These are phyloP conservation scores for Mustela erminea DNA, from an alignment of 2,797 vertebrate genomes.

Conservation along the genomic window DNA sequence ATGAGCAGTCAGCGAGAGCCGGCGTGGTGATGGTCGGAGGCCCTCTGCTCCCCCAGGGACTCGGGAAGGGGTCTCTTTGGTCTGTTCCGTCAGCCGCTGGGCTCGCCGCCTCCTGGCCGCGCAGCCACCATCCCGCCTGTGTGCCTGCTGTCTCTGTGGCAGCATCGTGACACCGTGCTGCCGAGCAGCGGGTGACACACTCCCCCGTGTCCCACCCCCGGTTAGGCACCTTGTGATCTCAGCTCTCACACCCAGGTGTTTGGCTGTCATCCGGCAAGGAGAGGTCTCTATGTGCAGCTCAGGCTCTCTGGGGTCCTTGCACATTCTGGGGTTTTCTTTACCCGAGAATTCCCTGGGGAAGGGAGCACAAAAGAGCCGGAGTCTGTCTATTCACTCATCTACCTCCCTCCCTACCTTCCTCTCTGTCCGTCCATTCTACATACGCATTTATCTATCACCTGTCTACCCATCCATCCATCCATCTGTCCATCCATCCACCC, in stretches of 20 bases:
- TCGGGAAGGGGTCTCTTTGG: not conserved
- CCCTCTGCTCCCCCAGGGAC: not conserved
- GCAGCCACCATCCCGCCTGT: not conserved
- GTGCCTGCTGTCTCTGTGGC: not conserved
- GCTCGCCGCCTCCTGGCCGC: not conserved
- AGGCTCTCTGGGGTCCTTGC: not conserved
- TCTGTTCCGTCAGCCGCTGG: not conserved
- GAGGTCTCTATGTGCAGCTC: not conserved
- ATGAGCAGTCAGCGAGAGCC: not conserved
- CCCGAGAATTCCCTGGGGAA: not conserved
- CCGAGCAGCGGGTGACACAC: conserved; percentile 28
- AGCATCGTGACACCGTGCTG: not conserved
- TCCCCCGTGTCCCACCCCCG: not conserved
- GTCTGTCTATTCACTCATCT: not conserved
- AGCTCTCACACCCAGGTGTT: not conserved
- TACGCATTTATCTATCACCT: not conserved
- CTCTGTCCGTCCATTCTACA: not conserved
- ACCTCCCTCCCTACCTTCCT: not conserved
- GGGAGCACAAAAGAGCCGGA: not conserved
- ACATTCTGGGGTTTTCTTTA: not conserved
- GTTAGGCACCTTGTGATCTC: not conserved
- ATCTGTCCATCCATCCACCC: not conserved
- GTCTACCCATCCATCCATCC: no score
- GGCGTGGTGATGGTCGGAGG: fast-evolving
- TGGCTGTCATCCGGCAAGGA: not conserved